Evolutionary conservation across 1,140 invertebrate genomes (phyloP), one percentile per base, ranked within the genome.

Genomic region (Drosophila ironensis): DNA sequence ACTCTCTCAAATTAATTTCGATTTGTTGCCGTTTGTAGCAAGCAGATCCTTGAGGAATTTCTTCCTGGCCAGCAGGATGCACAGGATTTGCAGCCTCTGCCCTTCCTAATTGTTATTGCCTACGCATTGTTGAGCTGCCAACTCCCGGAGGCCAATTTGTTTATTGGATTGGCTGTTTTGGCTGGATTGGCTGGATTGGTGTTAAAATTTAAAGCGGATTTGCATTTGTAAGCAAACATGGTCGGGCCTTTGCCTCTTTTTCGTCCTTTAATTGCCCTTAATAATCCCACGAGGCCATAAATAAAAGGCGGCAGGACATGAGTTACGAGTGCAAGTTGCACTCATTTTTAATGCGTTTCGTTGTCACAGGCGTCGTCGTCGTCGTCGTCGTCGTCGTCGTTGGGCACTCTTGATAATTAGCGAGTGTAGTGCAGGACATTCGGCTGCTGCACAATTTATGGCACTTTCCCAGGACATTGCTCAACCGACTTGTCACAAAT

Each of bases 31-130:
- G 57, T 57, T 60, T 46, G 61, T 64, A 64, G 59, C 45, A 59
- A 63, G 16, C 30, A 48, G 71, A 64, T 81, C 78, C 80, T 74
- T 73, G 38, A 53, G 78, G 73, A 74, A 86, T 84, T 73, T 50
- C 30, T 16, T 28, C 22, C n/a, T 19, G 12, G 33, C 47, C 22
- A 54, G 28, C 17, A 20, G 41, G 37, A 25, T 33, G 14, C 30
- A 37, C 73, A 45, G 75, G 46, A 64, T 47, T 54, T 51, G 52
- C 47, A 59, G 72, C 51, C 66, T 52, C 47, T 54, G 72, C 51
- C 66, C 48, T 60, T 59, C 38, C 70, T 78, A 86, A 84, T 84
- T 86, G 78, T 86, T 84, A 84, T 86, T 86, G 78, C 80, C 74
- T 78, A 78, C 71, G 72, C 72, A 51, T 57, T 59, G 78, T 66